Evolutionary conservation across 2,797 vertebrate genomes (phyloP).

Genomic region (Chrysocyon brachyurus): DNA sequence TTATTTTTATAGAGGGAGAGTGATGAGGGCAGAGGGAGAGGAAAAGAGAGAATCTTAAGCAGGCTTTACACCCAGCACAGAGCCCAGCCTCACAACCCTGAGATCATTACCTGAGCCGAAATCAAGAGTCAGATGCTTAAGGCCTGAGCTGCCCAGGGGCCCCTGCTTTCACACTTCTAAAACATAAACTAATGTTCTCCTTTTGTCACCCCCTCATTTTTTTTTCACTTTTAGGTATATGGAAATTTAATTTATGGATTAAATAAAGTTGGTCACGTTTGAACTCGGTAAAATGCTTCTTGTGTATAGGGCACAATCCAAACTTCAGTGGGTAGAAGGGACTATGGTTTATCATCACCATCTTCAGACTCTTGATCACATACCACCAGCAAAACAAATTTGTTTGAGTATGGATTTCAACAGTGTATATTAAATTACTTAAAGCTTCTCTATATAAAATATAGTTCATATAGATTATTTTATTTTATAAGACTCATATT

Average conservation of each 20-base stretch:
- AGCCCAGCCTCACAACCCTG: not conserved
- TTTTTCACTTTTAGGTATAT: not conserved
- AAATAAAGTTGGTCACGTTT: not conserved
- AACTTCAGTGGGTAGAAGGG: not conserved
- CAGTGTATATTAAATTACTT: conserved; percentile 21
- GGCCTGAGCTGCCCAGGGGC: no score
- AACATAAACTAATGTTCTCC: not conserved
- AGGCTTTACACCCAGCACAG: not conserved
- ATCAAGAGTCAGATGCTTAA: not conserved
- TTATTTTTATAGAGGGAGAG: not conserved
- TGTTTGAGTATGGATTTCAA: not conserved
- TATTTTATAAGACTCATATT: not conserved
- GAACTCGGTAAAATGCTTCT: not conserved
- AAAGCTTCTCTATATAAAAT: not conserved
- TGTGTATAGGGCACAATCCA: not conserved
- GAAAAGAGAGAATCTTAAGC: not conserved
- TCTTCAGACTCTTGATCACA: not conserved
- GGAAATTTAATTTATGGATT: not conserved
- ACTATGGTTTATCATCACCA: not conserved
- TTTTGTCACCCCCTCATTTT: not conserved
- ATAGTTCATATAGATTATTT: not conserved
- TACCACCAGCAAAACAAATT: not conserved
- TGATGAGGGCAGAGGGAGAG: not conserved
- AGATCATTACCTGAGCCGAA: not conserved
- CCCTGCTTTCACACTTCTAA: not conserved